Evolutionary conservation across 2,113 vertebrate species (phyloP), one percentile per base, ranked within the genome.

Genomic region (Rhinogobius similis): DNA sequence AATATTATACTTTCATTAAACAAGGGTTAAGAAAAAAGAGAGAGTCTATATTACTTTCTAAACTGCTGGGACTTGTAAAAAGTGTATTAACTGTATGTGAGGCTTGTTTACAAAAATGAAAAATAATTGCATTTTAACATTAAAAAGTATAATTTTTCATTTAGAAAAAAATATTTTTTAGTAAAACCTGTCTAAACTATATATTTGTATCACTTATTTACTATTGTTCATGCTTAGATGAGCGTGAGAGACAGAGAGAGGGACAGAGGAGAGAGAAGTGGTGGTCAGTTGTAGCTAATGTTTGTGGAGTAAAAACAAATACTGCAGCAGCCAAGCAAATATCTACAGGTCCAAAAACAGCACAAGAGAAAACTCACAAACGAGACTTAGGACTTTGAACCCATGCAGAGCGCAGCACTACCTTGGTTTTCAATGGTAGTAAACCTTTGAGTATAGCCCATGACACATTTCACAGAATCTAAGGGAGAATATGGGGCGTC

Each of bases 361-460:
- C 94, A 96, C 95, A 94, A 92, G 92, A 86, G 80, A 84, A 36
- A 95, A 91, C 41, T 79, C 90, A 96, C 93, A 93, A 89, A 90
- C 93, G 66, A 83, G 90, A 94, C 90, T 88, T 3, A 89, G 92
- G 90, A 92, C 88, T 89, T 86, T 79, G 90, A 92, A 87, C 90
- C 85, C 95, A 96, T 97, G 95, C 95, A 95, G 93, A 94, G 93
- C 93, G 93, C 89, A 74, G 91, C 75, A 90, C 92, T 87, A 82
- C 89, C 90, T 94, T 63, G 82, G 67, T 77, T 81, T 90, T 93
- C 88, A 96, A 95, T 91, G 94, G 94, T 90, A 95, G 96, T 96
- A 98, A 97, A 97, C 95, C 94, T 96, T 97, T 96, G 96, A 98
- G 97, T 97, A 99, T 98, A 98, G 96, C 95, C 95, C 95, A 94